Evolutionary conservation across 2,888 invertebrate genomes (phyloP).

Genomic region (Tenthredo notha): DNA sequence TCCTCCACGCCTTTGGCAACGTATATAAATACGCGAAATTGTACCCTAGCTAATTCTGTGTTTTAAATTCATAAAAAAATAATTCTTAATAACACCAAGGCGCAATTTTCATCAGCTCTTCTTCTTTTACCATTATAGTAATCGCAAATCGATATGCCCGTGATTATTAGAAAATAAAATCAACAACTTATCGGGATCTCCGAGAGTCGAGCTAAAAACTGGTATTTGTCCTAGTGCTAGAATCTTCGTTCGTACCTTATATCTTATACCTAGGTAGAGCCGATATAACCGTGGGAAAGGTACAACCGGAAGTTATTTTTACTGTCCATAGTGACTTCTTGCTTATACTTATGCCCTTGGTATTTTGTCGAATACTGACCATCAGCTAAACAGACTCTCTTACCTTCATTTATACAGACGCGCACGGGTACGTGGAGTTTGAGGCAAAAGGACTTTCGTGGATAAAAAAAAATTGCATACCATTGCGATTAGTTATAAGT

Average conservation of each 20-base stretch:
- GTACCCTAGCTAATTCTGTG: not conserved
- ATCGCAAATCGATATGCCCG: not conserved
- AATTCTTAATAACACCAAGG: not conserved
- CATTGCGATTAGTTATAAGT: not conserved
- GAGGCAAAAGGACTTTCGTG: not conserved
- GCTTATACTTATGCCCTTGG: slow-evolving; percentile 14
- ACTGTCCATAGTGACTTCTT: not conserved
- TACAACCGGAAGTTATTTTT: slow-evolving; percentile 22
- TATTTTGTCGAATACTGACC: not conserved
- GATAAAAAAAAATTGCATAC: not conserved
- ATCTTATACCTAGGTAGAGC: not conserved
- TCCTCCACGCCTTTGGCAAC: not conserved
- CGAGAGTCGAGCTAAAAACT: not conserved
- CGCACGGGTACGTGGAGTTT: too few relatives aligned
- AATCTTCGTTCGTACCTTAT: not conserved
- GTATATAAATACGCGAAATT: not conserved
- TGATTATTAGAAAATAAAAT: not conserved
- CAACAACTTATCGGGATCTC: not conserved
- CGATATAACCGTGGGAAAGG: slow-evolving; percentile 16
- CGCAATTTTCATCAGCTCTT: not conserved
- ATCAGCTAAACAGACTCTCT: not conserved
- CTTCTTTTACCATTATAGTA: not conserved
- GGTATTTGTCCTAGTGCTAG: not conserved
- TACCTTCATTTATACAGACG: not conserved
- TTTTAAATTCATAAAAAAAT: not conserved